Evolutionary conservation across 2,797 vertebrate species (phyloP).

Genomic region (Micromesistius poutassou): DNA sequence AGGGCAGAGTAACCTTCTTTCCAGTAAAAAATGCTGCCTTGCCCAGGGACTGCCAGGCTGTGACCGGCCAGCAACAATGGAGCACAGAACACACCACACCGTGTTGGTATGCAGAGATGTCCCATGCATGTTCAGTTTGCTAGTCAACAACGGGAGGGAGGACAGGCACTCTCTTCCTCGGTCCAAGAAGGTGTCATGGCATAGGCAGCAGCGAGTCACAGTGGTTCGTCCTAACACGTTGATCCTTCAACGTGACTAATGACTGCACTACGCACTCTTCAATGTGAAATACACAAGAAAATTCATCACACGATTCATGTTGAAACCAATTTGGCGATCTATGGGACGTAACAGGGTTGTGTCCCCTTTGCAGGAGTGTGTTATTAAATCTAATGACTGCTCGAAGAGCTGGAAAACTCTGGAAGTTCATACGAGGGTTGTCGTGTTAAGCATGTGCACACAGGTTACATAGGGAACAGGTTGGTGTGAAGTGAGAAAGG

Average conservation of each 20-base stretch:
- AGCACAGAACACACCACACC: slow-evolving; percentile 42
- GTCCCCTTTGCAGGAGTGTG: background rate
- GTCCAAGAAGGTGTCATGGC: slow-evolving; percentile 42
- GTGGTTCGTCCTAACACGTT: slow-evolving; percentile 61
- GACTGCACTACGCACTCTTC: slow-evolving; percentile 31
- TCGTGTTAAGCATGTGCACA: background rate
- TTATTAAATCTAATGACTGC: background rate
- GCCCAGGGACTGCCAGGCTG: slow-evolving; percentile 60
- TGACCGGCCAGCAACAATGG: slow-evolving; percentile 60
- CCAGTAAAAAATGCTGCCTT: slow-evolving; percentile 55
- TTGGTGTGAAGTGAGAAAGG: background rate
- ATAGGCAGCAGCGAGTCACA: slow-evolving; percentile 38
- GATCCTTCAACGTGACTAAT: slow-evolving; percentile 42
- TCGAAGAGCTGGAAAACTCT: background rate
- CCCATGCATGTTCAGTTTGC: slow-evolving; percentile 31
- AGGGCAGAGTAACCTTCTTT: slow-evolving; percentile 49
- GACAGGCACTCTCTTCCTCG: slow-evolving; percentile 38
- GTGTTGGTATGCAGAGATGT: slow-evolving; percentile 53
- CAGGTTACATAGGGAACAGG: background rate
- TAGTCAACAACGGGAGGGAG: slow-evolving; percentile 20
- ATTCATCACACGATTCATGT: background rate
- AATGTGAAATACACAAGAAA: slow-evolving; percentile 4
- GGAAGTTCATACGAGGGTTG: background rate
- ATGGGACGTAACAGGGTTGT: background rate
- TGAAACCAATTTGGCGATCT: slow-evolving; percentile 9